Evolutionary conservation across 2,113 vertebrate species (phyloP), one percentile per base, ranked within the genome.

Genomic region (Chamaea fasciata): DNA sequence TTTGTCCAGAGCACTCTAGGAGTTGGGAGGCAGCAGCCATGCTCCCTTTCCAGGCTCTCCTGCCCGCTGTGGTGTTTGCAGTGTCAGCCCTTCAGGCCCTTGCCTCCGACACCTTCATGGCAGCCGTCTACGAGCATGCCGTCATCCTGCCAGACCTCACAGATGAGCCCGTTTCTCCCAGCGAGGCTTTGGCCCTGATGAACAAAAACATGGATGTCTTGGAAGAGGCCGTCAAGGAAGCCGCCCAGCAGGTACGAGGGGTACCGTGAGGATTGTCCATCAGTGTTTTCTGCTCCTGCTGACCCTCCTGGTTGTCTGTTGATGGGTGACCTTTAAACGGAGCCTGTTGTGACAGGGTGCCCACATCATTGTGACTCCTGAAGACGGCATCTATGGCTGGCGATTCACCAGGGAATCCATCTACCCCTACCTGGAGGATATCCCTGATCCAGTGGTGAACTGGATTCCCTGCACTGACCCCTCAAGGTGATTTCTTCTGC

Each of bases 301-400:
- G 59, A 28, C 24, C 59, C 24, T 62, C 19, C 28, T 74, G 37
- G 4, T 22, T 82, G 4, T 41, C 23, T 65, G 35, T 6, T 37
- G 46, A 4, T 50, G n/a, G 17, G 30, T 37, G 59, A 23, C 56
- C 41, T 73, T 55, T 46, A 67, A 92, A 87, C 1, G 15, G 60
- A 37, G 18, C 39, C 65, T 78, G 19, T 97, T 92, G 83, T 95
- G 56, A 35, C 92, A 98, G 97, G 97, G 97, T 1, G 95, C 97
- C 21, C 96, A 62, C 44, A 97, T 98, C 69, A 98, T 97, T 95
- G 97, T 98, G 92, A 98, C 98, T 47, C 98, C 98, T 60, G 98
- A 98, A 94, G 97, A 98, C 1, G 97, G 95, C n/a, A 95, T 98
- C 83, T 98, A 98, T 30, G 97, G 97, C 49, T 98, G 97, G 95